Conservation (phyloP, 2,888 invertebrate genomes). For the Oxystoma pomonae region DNA sequence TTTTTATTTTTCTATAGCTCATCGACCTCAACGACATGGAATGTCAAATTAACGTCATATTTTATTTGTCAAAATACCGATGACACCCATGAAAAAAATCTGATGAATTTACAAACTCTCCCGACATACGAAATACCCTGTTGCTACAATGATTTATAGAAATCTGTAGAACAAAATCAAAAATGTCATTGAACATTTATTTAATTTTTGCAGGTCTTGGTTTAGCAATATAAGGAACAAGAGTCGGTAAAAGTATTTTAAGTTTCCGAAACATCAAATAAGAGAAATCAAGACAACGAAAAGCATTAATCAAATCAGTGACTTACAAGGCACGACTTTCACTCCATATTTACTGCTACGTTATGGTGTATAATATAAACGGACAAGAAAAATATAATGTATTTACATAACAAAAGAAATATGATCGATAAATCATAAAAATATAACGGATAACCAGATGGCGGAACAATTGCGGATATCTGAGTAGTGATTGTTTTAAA, state of each 20-base stretch:
- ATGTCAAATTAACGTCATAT: too few species aligned
- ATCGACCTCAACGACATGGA: too few species aligned
- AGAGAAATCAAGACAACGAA: neutral
- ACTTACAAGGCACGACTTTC: neutral
- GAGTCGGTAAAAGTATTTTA: neutral
- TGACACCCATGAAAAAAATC: too few species aligned
- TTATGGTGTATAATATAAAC: neutral
- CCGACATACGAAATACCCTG: too few species aligned
- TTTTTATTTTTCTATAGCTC: too few species aligned
- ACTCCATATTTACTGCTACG: neutral
- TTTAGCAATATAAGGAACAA: too few species aligned
- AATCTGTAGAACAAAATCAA: too few species aligned
- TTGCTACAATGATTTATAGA: too few species aligned
- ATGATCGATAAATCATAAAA: neutral
- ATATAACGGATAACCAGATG: neutral
- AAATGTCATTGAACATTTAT: too few species aligned
- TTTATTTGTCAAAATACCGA: too few species aligned
- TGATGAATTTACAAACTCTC: too few species aligned
- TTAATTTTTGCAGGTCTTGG: too few species aligned
- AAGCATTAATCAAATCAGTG: neutral
- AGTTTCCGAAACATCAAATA: neutral
- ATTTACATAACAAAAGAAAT: neutral
- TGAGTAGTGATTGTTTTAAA: neutral
- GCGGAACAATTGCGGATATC: neutral
- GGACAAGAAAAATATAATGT: neutral